Percentiles rank a stretch among this genome's conserved stretches.
Evolutionary conservation across 2,797 vertebrate genomes (phyloP).

Genomic region (Dicrostonyx torquatus): DNA sequence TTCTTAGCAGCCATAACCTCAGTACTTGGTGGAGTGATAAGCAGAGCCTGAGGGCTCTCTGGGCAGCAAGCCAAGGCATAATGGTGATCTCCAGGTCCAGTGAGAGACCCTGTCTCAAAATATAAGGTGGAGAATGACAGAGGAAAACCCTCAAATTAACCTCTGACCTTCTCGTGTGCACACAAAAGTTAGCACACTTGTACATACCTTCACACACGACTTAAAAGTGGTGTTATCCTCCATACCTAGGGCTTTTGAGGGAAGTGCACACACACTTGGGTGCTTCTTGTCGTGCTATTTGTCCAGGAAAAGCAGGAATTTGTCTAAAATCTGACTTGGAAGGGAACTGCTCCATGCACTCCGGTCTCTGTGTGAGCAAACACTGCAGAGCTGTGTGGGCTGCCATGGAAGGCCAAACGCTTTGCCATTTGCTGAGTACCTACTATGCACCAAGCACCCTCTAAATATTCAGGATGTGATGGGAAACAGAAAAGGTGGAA

Average conservation of each 20-base stretch:
- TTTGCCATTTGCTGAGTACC: neutral
- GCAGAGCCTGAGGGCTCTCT: neutral
- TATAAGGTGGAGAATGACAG: neutral
- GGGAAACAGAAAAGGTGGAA: neutral
- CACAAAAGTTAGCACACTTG: neutral
- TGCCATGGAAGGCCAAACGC: neutral
- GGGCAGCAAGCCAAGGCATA: neutral
- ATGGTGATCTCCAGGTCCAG: neutral
- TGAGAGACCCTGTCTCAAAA: neutral
- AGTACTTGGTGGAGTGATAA: neutral
- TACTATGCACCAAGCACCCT: neutral
- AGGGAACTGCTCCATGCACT: neutral
- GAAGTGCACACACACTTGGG: no score
- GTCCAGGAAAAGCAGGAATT: neutral
- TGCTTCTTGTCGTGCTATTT: neutral
- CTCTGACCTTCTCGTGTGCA: neutral
- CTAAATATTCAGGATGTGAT: neutral
- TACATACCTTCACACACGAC: neutral
- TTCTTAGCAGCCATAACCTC: no score
- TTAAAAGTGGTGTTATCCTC: neutral
- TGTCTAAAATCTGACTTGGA: neutral
- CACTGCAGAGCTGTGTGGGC: neutral
- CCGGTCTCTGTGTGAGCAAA: no score
- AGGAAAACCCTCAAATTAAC: neutral
- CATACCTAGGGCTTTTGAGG: neutral